Base-by-base conservation (phyloP, 2,797 vertebrate genomes). In the Melanotaenia parkinsoni region DNA sequence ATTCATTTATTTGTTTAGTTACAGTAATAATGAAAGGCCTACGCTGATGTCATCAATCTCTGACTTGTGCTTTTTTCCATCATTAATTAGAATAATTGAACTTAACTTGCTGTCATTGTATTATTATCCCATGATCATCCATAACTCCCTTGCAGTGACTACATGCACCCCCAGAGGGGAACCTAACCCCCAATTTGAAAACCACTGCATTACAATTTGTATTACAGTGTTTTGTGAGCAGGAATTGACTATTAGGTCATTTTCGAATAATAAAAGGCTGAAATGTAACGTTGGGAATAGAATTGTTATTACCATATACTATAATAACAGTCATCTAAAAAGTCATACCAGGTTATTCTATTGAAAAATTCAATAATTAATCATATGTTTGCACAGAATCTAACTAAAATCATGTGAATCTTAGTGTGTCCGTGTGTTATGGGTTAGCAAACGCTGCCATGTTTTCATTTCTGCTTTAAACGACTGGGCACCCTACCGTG, bases 391-490 rank as follows among this genome's bases (percentile, higher is more conserved):
- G 45, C 20, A n/a, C 50, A 53, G n/a, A 12, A 12, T 53, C 26
- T 7, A 28, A 14, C 24, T 16, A 5, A 54, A 26, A 54, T 14
- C n/a, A n/a, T 54, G 53, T 56, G 26, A 30, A 16, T 53, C 24
- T 4, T 20, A 45, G 18, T 45, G 18, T 45, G 43, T 54, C 2
- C 5, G 24, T 54, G 53, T 28, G 24, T 8, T 3, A 26, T 13
- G 53, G 26, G 13, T 6, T 51, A 20, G 5, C n/a, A 32, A 70
- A 68, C 35, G 45, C 37, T 65, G 77, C 82, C 58, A 63, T 81
- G 79, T 87, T 80, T 72, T 86, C 63, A 85, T 74, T 50, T 81
- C 74, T 74, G 82, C 76, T 89, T 88, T 88, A 83, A 91, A 79
- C 16, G 45, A 79, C 76, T 75, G 77, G 70, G 62, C 77, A 13